Evolutionary conservation across 2,113 vertebrate genomes (phyloP), one percentile per base, ranked within the genome.

Genomic region (Ranitomeya imitator): DNA sequence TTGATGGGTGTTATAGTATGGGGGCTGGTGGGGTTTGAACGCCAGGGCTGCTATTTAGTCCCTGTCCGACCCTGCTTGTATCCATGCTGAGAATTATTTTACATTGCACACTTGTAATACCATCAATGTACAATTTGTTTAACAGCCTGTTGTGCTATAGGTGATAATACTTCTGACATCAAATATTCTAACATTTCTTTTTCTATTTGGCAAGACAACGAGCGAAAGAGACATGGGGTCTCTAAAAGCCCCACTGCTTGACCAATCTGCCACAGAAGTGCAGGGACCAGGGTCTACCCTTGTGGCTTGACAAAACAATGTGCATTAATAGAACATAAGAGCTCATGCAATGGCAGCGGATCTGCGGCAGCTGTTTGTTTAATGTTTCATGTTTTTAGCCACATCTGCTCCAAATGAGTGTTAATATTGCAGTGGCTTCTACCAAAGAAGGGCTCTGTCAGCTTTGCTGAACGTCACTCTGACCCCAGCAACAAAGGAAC

Each of bases 321-420:
- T 1, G 83, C 93, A 94, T 94, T 95, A 96, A 94, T 93, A 94
- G 95, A 96, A 94, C 94, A 91, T 94, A 94, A 95, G 93, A 92
- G 94, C 94, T 95, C 93, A 77, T 89, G 95, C 95, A 92, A 96
- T 94, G 95, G 96, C 94, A 90, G 93, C 95, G 95, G 97, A 99
- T 96, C 95, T 37, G 95, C 94, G 97, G 96, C 98, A 99, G 98
- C 97, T 99, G 98, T 98, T 99, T 96, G 96, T 97, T 99, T 97
- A 99, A 97, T 98, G 97, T 99, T 99, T 98, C 95, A 97, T 98
- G 97, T 96, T 97, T 96, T 96, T 93, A 97, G 97, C 94, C 97
- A 97, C 97, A 99, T 97, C 97, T 98, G 98, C 96, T 97, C 95
- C 96, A 96, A 97, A 97, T 96, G 96, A 98, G 94, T 96, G 97